Evolutionary conservation across 53 echinoderm and acorn worm genomes (phyloP).

Genomic region (Mesocentrotus franciscanus): DNA sequence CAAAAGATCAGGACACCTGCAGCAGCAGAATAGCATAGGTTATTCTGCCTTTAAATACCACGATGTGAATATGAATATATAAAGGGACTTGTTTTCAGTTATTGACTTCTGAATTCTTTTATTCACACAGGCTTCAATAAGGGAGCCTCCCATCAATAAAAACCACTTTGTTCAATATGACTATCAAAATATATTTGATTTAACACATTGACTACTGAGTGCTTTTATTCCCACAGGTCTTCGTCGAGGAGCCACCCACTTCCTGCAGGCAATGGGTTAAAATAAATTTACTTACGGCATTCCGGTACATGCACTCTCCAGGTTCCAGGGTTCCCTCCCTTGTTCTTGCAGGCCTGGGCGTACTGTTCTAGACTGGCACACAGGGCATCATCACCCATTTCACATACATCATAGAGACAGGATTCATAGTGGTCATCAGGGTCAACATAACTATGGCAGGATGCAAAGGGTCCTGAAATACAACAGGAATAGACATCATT

Average conservation of each 20-base stretch:
- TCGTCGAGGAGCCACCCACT: too few species aligned
- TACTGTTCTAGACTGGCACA: slow-evolving; percentile 76
- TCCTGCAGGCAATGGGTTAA: not conserved
- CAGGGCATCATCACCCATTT: slow-evolving; percentile 13
- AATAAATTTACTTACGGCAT: slow-evolving; percentile 71
- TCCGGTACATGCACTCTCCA: slow-evolving; percentile 64
- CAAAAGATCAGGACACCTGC: too few species aligned
- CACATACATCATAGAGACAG: slow-evolving; percentile 87
- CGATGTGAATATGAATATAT: too few species aligned
- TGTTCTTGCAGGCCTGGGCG: slow-evolving; percentile 72
- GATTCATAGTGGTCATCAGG: slow-evolving; percentile 73
- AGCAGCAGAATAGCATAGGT: too few species aligned
- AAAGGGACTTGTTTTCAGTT: too few species aligned
- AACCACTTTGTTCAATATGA: not conserved
- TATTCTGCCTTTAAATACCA: too few species aligned
- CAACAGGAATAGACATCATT: not conserved
- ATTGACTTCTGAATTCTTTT: too few species aligned
- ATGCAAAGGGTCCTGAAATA: slow-evolving; percentile 75
- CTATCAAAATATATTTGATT: not conserved
- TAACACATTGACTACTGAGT: too few species aligned
- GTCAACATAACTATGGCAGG: slow-evolving; percentile 74
- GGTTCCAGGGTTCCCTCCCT: slow-evolving; percentile 72
- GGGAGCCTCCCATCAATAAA: not conserved
- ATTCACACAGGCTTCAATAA: too few species aligned
- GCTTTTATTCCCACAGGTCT: too few species aligned